A percentile compares a stretch with the other conserved stretches of the same genome.
These are phyloP conservation scores for Harpegnathos saltator DNA, from an alignment of 1,140 invertebrate species.

Conservation along the genomic window DNA sequence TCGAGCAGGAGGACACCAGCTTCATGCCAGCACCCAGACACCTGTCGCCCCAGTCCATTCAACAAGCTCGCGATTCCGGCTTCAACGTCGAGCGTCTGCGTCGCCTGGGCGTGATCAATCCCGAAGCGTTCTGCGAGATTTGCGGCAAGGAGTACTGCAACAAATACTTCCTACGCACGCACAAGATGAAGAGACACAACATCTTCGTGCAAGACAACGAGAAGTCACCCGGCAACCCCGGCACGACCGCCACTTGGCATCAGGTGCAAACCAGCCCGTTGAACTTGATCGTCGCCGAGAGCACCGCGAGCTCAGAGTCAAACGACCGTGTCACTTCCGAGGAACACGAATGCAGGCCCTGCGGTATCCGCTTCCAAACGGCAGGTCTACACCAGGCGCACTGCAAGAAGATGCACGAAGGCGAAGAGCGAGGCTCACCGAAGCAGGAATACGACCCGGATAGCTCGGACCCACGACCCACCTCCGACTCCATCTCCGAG, in stretches of 20 bases:
- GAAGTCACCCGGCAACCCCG: constrained; percentile 76
- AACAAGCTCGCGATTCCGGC: constrained; percentile 88
- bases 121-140: constrained; percentile 96
- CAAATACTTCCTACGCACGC: constrained; percentile 96
- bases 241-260: constrained; percentile 81
- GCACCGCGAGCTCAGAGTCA: constrained; percentile 75
- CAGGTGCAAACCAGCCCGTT: constrained; percentile 88
- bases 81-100: constrained; percentile 90
- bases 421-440: constrained; percentile 83
- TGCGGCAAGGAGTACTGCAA: constrained; percentile 98
- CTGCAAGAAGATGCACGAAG: constrained; percentile 80
- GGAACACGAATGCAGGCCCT: constrained; percentile 86
- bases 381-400: constrained; percentile 86
- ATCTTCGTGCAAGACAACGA: constrained; percentile 88
- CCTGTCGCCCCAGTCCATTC: constrained; percentile 87
- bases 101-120: constrained; percentile 92
- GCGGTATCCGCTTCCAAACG: constrained; percentile 87
- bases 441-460: constrained; percentile 75
- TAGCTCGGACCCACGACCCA: constrained; percentile 74
- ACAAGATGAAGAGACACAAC: constrained; percentile 94
- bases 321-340: constrained; percentile 78
- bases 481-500: constrained; percentile 89
- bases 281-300: constrained; percentile 88
- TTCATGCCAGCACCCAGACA: constrained; percentile 87
- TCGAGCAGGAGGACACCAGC: constrained; percentile 87